Conservation (phyloP, 1,140 invertebrate species). For the Armadillidium nasatum region DNA sequence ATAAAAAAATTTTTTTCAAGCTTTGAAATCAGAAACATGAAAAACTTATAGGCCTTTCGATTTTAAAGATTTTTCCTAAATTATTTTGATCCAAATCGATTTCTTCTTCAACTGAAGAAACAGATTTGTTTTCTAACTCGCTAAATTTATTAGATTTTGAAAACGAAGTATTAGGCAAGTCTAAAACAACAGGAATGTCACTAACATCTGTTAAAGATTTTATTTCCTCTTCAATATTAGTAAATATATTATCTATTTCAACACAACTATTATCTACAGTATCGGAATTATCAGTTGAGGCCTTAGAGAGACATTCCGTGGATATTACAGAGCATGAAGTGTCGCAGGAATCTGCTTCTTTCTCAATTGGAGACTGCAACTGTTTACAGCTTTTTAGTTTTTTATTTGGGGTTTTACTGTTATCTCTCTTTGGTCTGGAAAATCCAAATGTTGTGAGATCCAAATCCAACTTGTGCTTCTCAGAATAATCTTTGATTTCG, state of each 20-base stretch:
- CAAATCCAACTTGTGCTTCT: not conserved
- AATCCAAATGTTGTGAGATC: not conserved
- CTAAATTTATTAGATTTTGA: not conserved
- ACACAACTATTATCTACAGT: not conserved
- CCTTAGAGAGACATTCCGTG: not conserved
- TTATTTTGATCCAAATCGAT: not conserved
- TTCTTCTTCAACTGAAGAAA: not conserved
- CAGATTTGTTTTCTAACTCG: not conserved
- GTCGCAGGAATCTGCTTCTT: not conserved
- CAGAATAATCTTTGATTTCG: not conserved
- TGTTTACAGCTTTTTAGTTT: not conserved
- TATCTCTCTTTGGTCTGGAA: not conserved
- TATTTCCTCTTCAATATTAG: not conserved
- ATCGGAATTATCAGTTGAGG: not conserved
- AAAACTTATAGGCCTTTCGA: not conserved
- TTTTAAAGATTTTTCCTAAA: conserved; percentile 4
- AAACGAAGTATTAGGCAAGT: not conserved
- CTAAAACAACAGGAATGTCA: not conserved
- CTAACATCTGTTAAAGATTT: not conserved
- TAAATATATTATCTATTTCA: not conserved
- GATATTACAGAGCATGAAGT: not conserved
- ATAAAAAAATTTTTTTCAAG: not conserved
- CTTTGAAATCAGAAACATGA: not conserved
- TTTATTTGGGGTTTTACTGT: not conserved
- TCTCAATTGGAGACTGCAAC: not conserved